Base-by-base conservation (phyloP, 2,797 vertebrate species). In the Rhinophrynus dorsalis region DNA sequence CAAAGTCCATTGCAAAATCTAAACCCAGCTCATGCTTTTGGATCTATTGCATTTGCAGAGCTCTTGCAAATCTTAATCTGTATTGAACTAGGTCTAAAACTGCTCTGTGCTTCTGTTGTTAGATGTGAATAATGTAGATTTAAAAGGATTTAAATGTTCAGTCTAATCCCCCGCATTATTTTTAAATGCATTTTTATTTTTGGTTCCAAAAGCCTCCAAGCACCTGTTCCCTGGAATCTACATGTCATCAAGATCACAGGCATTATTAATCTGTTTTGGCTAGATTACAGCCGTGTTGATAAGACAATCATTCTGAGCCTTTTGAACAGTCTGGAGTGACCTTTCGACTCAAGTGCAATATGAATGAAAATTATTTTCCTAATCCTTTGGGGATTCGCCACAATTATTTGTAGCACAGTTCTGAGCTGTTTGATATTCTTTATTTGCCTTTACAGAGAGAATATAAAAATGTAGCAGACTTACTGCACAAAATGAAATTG, bases 71-170 rank as follows among this genome's bases (percentile, higher is more conserved):
- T 51, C 44, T 35, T 73, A 73, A 73, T 66, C 69, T 73, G 61
- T 52, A 66, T 59, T 65, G 69, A 66, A 73, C 55, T 75, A 74
- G 67, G 60, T 62, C 77, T 80, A 72, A 82, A 80, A 74, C 10
- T 3, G 1, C 21, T 6, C 56, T 18, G 29, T 35, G 55, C 52
- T 75, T 77, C 74, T 79, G 83, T 82, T 84, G 79, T 76, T 77
- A 75, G 74, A 79, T 81, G 79, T 84, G 81, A 85, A 84, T 81
- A 81, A 81, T 75, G 68, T 76, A 75, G 84, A 74, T 81, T 85
- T 83, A 79, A 30, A 76, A 63, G 79, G 83, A 80, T 84, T 83
- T 83, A 79, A 77, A 74, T 76, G 79, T 84, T 80, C 74, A 65
- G 57, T 75, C 74, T 75, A 79, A 85, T 83, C 79, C 62, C 47